Evolutionary conservation across 2,113 vertebrate species (phyloP).

Genomic region (Thermophis baileyi): DNA sequence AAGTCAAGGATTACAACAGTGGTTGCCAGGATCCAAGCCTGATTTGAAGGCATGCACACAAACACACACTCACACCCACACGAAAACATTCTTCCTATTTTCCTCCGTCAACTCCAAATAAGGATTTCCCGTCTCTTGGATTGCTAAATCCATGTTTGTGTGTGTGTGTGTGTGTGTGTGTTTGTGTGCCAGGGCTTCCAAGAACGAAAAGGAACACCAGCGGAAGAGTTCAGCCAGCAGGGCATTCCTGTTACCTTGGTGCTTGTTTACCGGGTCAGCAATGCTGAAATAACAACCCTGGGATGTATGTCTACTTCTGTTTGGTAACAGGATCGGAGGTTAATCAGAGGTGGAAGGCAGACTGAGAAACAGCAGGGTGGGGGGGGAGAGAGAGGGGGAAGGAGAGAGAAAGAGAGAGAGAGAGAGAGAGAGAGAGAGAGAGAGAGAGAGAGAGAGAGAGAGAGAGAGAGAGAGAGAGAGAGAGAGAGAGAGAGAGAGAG

Average conservation of each 20-base stretch:
- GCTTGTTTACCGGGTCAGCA: conserved; percentile 28
- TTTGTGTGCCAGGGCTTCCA: conserved; percentile 10
- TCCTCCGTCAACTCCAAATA: background rate
- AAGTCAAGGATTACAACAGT: background rate
- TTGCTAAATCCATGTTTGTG: conserved; percentile 16
- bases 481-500: no score
- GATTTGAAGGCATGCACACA: background rate
- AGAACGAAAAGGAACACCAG: conserved; percentile 30
- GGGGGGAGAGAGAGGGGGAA: no score
- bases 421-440: no score
- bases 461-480: no score
- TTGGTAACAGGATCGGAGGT: conserved; percentile 3
- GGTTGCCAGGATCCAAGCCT: background rate
- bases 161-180: conserved; percentile 8
- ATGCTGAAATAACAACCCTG: background rate
- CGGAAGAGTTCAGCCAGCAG: background rate
- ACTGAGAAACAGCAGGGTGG: background rate
- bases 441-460: no score
- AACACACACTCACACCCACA: background rate
- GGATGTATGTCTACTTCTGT: background rate
- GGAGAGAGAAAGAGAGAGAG: no score
- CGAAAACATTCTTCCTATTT: background rate
- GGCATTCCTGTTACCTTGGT: background rate
- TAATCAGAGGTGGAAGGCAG: background rate
- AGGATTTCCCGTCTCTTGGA: conserved; percentile 17